Evolutionary conservation across 2,113 vertebrate genomes (phyloP), one percentile per base, ranked within the genome.

Genomic region (Halcyon malimbica): DNA sequence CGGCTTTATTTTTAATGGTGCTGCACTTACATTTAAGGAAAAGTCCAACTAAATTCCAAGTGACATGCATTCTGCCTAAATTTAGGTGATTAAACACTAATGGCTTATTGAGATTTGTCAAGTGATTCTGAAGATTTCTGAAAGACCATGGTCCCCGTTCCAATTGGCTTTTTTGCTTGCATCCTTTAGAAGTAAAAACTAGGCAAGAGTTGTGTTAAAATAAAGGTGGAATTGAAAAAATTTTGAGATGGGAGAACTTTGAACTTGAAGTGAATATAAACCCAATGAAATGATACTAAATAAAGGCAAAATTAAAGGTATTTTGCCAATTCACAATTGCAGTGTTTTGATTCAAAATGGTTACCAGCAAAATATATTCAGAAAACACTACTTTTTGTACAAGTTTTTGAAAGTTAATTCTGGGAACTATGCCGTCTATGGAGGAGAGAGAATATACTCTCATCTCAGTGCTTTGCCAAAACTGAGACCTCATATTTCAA

Each of bases 1-100:
- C 4, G 31, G 73, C 71, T 95, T 90, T 56, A 70, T 67, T 95
- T 94, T 95, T 94, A 96, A 94, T 63, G 62, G 65, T 24, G 48
- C 51, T 71, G 44, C 60, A 73, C 69, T 94, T 76, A 89, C 83
- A 92, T 81, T 89, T 90, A 83, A 94, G 69, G 80, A 90, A 89
- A 73, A 92, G 53, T 25, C 69, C 73, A 78, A 42, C 12, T 56
- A 75, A 92, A 93, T 75, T 89, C 44, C 69, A 82, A 71, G 41
- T 57, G 60, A 64, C n/a, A 14, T 1, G 17, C 10, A 71, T 68
- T 78, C 90, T 68, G 79, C 63, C 21, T 57, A 25, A 16, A 75
- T 95, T 59, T 46, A 83, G 64, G 39, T 56, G 67, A 74, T 80
- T 90, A 70, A 91, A 91, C 50, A 18, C 13, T 77, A 87, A 87